Evolutionary conservation across 2,113 vertebrate genomes (phyloP).

Genomic region (Phrynocephalus versicolor): DNA sequence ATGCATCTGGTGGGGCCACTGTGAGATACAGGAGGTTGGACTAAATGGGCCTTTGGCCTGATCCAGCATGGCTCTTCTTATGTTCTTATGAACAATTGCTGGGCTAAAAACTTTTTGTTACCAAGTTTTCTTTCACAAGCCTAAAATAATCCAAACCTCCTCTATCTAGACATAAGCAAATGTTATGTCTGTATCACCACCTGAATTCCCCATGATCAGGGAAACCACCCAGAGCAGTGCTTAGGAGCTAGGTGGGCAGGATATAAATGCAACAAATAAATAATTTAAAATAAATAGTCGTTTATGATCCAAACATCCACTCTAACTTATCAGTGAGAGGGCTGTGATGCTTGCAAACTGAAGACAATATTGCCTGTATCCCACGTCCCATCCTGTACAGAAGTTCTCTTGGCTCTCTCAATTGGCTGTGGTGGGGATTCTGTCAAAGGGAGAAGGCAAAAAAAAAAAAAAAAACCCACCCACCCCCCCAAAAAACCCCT

Average conservation of each 20-base stretch:
- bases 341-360: not conserved
- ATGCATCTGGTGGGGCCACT: too few relatives aligned
- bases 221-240: too few relatives aligned
- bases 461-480: too few relatives aligned
- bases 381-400: not conserved
- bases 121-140: not conserved
- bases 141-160: not conserved
- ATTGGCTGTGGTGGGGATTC: not conserved
- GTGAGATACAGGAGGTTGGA: too few relatives aligned
- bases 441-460: not conserved
- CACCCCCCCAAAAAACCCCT: too few relatives aligned
- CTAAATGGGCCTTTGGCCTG: too few relatives aligned
- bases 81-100: too few relatives aligned
- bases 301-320: constrained; percentile 32
- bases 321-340: not conserved
- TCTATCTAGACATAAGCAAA: not conserved
- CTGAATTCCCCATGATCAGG: constrained; percentile 16
- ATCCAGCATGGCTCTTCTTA: too few relatives aligned
- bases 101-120: not conserved
- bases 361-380: not conserved
- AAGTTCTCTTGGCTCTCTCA: not conserved
- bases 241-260: too few relatives aligned
- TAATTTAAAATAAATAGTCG: too few relatives aligned
- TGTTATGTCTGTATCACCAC: not conserved
- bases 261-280: too few relatives aligned